These are phyloP conservation scores for Drosophila parthenogenetica DNA, from an alignment of 2,888 invertebrate genomes.

Conservation along the genomic window DNA sequence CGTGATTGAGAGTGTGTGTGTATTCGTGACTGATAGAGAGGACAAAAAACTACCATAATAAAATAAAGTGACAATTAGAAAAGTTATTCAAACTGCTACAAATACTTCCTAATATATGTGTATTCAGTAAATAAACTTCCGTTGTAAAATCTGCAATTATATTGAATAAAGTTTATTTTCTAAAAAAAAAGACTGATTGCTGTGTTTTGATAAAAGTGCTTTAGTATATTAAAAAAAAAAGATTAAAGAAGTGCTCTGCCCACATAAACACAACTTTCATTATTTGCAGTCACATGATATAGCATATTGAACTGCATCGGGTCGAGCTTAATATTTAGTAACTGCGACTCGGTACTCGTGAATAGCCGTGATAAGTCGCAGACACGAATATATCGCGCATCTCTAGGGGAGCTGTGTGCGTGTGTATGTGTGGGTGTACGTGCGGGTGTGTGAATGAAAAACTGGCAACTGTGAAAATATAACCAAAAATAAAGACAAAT, in stretches of 20 bases:
- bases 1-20: conserved; percentile 10
- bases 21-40: conserved; percentile 31
- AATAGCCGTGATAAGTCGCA: conserved; percentile 23
- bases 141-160: background rate
- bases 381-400: conserved; percentile 30
- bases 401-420: conserved; percentile 27
- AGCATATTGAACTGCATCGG: background rate
- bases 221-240: background rate
- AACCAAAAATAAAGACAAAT: conserved; percentile 69
- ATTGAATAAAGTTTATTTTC: background rate
- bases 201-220: background rate
- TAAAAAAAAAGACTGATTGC: background rate
- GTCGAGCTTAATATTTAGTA: background rate
- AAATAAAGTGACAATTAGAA: conserved; percentile 1
- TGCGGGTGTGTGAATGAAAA: conserved; percentile 73
- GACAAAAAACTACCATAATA: conserved; percentile 15
- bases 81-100: background rate
- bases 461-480: conserved; percentile 75
- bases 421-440: conserved; percentile 40
- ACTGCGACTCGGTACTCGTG: conserved; percentile 26
- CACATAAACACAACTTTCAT: background rate
- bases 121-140: background rate
- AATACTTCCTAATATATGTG: background rate
- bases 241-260: no score
- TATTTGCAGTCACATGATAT: background rate